These are phyloP conservation scores for Tragelaphus strepsiceros DNA, from an alignment of 2,113 vertebrate species.

Conservation along the genomic window DNA sequence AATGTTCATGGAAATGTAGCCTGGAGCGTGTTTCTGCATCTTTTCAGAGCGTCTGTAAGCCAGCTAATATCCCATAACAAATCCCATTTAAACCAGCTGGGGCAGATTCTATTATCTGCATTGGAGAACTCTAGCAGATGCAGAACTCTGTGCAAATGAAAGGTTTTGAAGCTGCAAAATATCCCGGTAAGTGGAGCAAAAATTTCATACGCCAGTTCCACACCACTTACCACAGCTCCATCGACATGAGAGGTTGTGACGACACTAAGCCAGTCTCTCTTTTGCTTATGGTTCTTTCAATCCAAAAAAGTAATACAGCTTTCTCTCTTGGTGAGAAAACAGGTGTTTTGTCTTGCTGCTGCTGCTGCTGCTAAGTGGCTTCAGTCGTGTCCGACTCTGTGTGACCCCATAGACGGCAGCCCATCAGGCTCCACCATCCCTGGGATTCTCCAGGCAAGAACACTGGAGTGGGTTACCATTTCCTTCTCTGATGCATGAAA, in stretches of 20 bases:
- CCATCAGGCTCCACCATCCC: too few species aligned
- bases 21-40: background rate
- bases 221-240: background rate
- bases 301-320: background rate
- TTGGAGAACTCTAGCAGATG: background rate
- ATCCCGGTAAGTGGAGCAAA: background rate
- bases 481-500: too few species aligned
- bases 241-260: background rate
- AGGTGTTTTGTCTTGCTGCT: background rate
- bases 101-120: background rate
- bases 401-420: too few species aligned
- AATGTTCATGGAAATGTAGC: constrained; percentile 19
- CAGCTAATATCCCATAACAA: background rate
- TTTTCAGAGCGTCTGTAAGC: background rate
- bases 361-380: too few species aligned
- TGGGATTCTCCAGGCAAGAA: too few species aligned
- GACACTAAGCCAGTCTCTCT: background rate
- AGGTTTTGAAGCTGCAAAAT: background rate
- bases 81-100: background rate
- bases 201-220: background rate
- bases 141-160: background rate
- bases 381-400: too few species aligned
- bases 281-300: background rate
- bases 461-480: too few species aligned
- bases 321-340: background rate